A percentile compares a stretch with the other conserved stretches of the same genome.
Conservation (phyloP, 2,888 invertebrate species). For the Myopa tessellatipennis region DNA sequence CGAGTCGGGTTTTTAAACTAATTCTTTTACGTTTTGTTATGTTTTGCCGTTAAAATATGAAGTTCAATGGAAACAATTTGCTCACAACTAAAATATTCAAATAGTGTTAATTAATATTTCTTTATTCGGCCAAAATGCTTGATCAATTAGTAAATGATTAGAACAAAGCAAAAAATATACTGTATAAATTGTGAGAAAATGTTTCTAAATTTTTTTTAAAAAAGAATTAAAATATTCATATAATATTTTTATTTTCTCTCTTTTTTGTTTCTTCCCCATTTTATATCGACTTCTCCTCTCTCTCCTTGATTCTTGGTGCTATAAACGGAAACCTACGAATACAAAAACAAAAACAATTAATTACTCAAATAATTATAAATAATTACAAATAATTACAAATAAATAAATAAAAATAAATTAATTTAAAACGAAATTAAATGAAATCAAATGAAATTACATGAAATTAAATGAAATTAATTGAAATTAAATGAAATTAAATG, state of each 20-base stretch:
- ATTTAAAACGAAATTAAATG: not conserved
- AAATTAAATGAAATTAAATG: not conserved
- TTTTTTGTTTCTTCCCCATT: constrained; percentile 30
- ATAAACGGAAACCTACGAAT: constrained; percentile 37
- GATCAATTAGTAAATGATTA: no score
- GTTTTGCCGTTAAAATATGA: no score
- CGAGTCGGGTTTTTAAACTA: not conserved
- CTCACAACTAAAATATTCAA: not conserved
- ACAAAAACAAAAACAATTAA: not conserved
- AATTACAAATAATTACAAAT: not conserved
- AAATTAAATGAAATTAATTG: not conserved
- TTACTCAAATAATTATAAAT: not conserved
- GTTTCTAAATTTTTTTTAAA: not conserved
- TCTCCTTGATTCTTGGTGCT: constrained; percentile 35
- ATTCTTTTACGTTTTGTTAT: constrained; percentile 4
- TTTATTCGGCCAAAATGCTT: not conserved
- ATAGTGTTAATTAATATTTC: constrained; percentile 11
- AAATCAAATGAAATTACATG: not conserved
- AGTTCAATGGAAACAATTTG: not conserved
- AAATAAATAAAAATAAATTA: not conserved
- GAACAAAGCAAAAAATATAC: no score
- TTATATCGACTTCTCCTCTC: constrained; percentile 25
- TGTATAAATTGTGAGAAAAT: no score
- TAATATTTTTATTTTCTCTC: constrained; percentile 39
- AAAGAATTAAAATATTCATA: constrained; percentile 14